A percentile compares a stretch with the other conserved stretches of the same genome.
phyloP scores from a whole-genome alignment of 2,888 invertebrate genomes.

The Drosophila antonietae region DNA sequence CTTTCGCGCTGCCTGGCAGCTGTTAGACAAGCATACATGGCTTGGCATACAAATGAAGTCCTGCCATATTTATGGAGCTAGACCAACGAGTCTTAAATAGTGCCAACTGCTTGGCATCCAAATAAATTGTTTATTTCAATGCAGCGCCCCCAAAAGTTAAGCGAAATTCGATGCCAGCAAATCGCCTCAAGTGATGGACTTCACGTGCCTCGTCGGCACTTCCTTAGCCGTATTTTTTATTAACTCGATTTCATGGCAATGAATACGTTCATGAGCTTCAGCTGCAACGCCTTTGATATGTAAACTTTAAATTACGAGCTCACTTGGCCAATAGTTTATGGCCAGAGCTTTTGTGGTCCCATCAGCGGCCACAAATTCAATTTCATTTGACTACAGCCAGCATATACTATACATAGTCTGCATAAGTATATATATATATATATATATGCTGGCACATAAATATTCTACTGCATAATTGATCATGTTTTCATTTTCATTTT shows the following conservation, averaged over 20 bases:
- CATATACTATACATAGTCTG: neutral
- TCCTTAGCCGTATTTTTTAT: slow-evolving; percentile 55
- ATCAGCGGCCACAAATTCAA: slow-evolving; percentile 10
- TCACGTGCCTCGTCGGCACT: slow-evolving; percentile 30
- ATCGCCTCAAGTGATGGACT: slow-evolving; percentile 63
- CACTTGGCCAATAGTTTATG: slow-evolving; percentile 17
- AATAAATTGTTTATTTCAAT: slow-evolving; percentile 51
- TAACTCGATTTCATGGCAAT: slow-evolving; percentile 30
- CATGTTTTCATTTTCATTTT: slow-evolving; percentile 3
- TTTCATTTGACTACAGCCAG: neutral
- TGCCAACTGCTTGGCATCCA: slow-evolving; percentile 47
- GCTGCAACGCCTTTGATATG: slow-evolving; percentile 28
- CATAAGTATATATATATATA: neutral
- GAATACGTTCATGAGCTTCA: slow-evolving; percentile 23
- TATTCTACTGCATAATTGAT: slow-evolving; percentile 7
- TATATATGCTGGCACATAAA: neutral
- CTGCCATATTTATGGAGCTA: slow-evolving; percentile 68
- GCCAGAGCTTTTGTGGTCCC: neutral
- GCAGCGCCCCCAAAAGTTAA: neutral
- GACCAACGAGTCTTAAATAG: slow-evolving; percentile 34
- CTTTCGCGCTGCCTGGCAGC: neutral
- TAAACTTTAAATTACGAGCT: slow-evolving; percentile 28
- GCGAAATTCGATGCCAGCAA: neutral
- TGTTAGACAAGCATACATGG: slow-evolving; percentile 59
- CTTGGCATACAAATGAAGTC: slow-evolving; percentile 68